Percentiles rank a stretch among this genome's conserved stretches.
Evolutionary conservation across 2,113 vertebrate genomes (phyloP).

Genomic region (Cacatua alba): DNA sequence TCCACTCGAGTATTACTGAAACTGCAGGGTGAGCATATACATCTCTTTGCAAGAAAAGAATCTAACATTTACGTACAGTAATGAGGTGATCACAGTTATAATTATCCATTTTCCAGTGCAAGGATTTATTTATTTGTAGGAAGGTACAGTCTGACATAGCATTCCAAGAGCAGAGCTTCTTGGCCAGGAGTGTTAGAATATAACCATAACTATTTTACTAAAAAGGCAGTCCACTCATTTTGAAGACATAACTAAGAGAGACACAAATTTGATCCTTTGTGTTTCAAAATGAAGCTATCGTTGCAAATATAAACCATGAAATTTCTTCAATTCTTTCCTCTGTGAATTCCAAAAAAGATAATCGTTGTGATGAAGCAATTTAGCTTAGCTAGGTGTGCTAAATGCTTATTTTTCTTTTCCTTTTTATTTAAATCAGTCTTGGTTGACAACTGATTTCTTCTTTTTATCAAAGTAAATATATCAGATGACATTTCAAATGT

Average conservation of each 20-base stretch:
- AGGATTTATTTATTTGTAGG: background rate
- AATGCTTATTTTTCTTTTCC: background rate
- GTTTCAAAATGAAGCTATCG: background rate
- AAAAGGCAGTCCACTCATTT: background rate
- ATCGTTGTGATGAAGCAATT: background rate
- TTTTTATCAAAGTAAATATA: background rate
- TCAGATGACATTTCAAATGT: background rate
- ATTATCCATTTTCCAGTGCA: background rate
- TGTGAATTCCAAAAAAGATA: background rate
- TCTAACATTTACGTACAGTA: background rate
- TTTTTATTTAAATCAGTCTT: background rate
- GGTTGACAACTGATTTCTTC: background rate
- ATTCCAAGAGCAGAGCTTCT: background rate
- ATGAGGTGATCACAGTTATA: background rate
- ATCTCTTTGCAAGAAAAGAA: background rate
- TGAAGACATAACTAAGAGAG: background rate
- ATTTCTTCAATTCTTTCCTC: background rate
- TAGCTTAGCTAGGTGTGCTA: background rate
- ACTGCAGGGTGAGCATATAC: background rate
- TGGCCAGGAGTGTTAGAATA: background rate
- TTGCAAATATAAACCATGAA: background rate
- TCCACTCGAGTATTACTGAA: background rate
- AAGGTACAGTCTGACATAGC: background rate
- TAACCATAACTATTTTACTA: background rate
- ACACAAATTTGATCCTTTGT: background rate